Evolutionary conservation across 2,113 vertebrate genomes (phyloP), one percentile per base, ranked within the genome.

Genomic region (Strix uralensis): DNA sequence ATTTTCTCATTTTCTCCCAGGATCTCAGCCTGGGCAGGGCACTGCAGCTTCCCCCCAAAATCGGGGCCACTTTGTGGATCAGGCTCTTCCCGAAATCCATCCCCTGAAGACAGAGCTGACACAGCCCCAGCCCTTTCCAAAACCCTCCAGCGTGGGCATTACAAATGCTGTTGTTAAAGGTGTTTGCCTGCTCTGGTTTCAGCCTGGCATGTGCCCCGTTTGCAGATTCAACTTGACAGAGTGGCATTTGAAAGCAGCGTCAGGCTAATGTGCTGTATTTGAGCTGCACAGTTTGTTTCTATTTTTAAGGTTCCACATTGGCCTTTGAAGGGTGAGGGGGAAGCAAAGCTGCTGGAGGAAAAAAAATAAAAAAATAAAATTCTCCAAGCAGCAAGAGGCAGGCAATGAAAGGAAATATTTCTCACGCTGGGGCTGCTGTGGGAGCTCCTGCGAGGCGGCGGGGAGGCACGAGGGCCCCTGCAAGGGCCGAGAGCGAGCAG

Each of bases 131-230:
- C 19, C 8, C 36, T 25, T 47, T 10, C 2, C 0, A 5, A 27
- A 5, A 4, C 4, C 4, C 12, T 22, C 63, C 0, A 0, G 38
- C 11, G 8, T 1, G 7, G 34, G 61, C 52, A 42, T 0, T 25
- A 72, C 47, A 32, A 46, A 30, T 4, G 3, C 19, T 8, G 44
- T 1, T 22, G 10, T 8, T 15, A 2, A 42, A 74, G 78, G 70
- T 55, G 29, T 27, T 22, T 1, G 2, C 40, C 46, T 32, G 65
- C 91, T 81, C 78, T 63, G 22, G 8, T 67, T 63, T 74, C 69
- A 91, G 83, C 47, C 86, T 65, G 84, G 81, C 65, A 40, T 2
- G 15, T 67, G 36, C 54, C 58, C 62, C 1, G 0, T 52, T 9
- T 8, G 58, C 0, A 0, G 57, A 9, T 36, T n/a, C n/a, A 51